Evolutionary conservation across 2,888 invertebrate species (phyloP), one percentile per base, ranked within the genome.

Genomic region (Helobdella robusta): DNA sequence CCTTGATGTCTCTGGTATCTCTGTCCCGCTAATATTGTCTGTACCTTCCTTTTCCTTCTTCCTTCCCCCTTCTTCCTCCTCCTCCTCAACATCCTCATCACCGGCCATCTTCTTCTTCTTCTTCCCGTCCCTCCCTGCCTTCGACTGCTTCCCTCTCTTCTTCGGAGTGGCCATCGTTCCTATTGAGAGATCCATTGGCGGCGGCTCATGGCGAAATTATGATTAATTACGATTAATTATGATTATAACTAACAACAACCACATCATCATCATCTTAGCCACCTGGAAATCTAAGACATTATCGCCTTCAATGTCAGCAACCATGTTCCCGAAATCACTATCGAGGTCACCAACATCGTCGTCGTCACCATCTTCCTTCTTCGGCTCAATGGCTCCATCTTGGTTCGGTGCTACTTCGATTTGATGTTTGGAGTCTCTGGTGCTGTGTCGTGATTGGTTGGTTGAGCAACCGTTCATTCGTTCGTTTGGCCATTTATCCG

Each of bases 301-400:
- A 54, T 25, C 50, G 32, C 32, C 28, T 5, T 54, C 30, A 8
- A 30, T 15, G 15, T 25, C 54, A 54, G n/a, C 50, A 50, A 23
- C 50, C n/a, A 23, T 25, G 25, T 50, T 25, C n/a, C 25, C 50
- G 25, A 23, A n/a, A 50, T 50, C 50, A 50, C 18, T 25, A 50
- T 50, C 50, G 25, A 23, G 20, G 50, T 50, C 50, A 50, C 25
- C 50, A 50, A 23, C 50, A 50, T 50, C 50, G 18, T 50, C 50
- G 20, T 50, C 6, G 5, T 50, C n/a, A 50, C 25, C 6, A 50
- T 50, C 6, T 23, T 50, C 44, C 44, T n/a, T 40, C n/a, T 40
- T n/a, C 44, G 11, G 11, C 11, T n/a, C 44, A 40, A 15, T 15
- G n/a, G 44, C 11, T 40, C n/a, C n/a, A 15, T 40, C 44, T 40